Evolutionary conservation across 1,140 invertebrate species (phyloP), one percentile per base, ranked within the genome.

Genomic region (Probaryconus sp.): DNA sequence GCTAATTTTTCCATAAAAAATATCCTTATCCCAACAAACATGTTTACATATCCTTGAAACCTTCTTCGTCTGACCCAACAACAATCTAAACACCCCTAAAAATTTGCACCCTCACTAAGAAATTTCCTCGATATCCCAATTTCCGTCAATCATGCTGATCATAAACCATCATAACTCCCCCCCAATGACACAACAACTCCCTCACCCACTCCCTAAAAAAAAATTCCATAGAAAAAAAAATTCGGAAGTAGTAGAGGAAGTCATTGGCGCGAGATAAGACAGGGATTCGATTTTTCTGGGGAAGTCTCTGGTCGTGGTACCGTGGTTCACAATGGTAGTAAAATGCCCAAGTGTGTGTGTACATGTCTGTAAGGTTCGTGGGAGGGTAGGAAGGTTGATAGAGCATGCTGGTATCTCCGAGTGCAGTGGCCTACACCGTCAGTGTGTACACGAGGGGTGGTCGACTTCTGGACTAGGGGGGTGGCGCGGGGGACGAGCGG

Each of bases 351-450:
- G 20, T 31, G n/a, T 14, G n/a, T 21, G 17, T 6, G 21, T 7
- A n/a, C 17, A 18, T n/a, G n/a, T n/a, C 30, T 21, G 18, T 20
- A 7, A 31, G 16, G 2, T 13, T 9, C 11, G 3, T 33, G 40
- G 17, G 10, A 30, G 13, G 48, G 20, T 10, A n/a, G 2, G 21
- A 16, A 10, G 7, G 17, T 37, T 11, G 28, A 37, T 14, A 17
- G 21, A 48, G 33, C 58, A 60, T 48, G 51, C 42, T 55, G 42
- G 45, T 69, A 67, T 69, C 71, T 75, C 37, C 76, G 80, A 76
- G 82, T 80, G 81, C 83, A 83, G 70, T 83, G 79, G 80, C 81
- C 83, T 81, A 65, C n/a, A n/a, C 58, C 75, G 70, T 75, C 53
- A 53, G 72, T 69, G 71, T 78, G 75, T 60, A 60, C 55, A 14